Evolutionary conservation across 2,888 invertebrate genomes (phyloP).

Genomic region (Gibbula magus): DNA sequence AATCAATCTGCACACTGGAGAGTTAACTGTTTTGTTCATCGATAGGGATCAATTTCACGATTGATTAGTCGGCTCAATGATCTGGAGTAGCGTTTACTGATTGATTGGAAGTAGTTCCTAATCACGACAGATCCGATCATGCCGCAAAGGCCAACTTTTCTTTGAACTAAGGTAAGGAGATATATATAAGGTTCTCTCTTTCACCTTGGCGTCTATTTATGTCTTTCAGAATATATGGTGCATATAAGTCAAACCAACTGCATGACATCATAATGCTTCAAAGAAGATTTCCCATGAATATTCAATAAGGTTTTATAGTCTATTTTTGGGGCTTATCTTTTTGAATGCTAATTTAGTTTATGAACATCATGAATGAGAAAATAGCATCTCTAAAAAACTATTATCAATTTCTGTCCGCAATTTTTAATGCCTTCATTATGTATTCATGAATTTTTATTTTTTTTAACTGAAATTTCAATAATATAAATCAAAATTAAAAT

Average conservation of each 20-base stretch:
- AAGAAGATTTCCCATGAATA: neutral
- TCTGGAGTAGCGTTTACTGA: neutral
- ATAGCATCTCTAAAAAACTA: too few relatives aligned
- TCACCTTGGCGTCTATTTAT: neutral
- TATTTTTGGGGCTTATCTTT: too few relatives aligned
- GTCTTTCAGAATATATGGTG: neutral
- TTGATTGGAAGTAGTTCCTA: neutral
- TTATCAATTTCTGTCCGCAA: too few relatives aligned
- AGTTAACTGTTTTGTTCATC: neutral
- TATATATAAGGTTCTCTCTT: neutral
- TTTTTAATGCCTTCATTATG: too few relatives aligned
- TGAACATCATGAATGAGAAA: too few relatives aligned
- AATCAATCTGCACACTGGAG: neutral
- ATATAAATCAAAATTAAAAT: too few relatives aligned
- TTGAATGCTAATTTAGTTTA: too few relatives aligned
- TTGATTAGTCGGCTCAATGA: constrained; percentile 1
- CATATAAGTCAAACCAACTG: neutral
- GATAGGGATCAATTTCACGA: neutral
- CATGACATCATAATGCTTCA: neutral
- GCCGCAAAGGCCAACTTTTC: neutral
- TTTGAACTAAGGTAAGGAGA: neutral
- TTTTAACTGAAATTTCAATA: too few relatives aligned
- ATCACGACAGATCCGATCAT: neutral
- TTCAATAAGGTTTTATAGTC: too few relatives aligned
- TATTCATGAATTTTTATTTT: too few relatives aligned